Percentiles rank a stretch among this genome's conserved stretches.
Conservation (phyloP, 1,140 invertebrate species). For the Galendromus occidentalis region DNA sequence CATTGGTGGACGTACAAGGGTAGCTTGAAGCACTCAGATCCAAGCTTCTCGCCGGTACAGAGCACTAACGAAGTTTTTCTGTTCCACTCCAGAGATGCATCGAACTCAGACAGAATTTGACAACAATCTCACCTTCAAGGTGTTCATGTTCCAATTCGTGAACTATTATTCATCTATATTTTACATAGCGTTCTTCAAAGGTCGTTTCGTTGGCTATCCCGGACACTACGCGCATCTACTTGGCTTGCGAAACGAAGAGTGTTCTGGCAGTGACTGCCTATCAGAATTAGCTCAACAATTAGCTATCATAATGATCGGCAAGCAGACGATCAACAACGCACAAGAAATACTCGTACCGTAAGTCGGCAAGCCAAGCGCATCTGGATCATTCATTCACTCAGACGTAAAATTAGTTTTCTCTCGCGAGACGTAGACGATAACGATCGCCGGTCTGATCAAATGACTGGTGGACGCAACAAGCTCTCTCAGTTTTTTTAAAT, state of each 20-base stretch:
- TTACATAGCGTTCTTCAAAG: conserved; percentile 67
- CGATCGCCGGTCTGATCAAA: too few relatives aligned
- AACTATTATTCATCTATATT: conserved; percentile 69
- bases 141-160: conserved; percentile 67
- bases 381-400: too few relatives aligned
- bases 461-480: too few relatives aligned
- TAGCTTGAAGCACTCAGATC: too few relatives aligned
- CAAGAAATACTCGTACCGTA: conserved; percentile 50
- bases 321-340: conserved; percentile 57
- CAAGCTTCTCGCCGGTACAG: too few relatives aligned
- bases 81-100: conserved; percentile 45
- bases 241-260: conserved; percentile 49
- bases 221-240: conserved; percentile 49
- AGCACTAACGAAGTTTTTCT: background rate
- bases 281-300: conserved; percentile 61
- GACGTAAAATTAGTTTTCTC: background rate
- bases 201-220: conserved; percentile 50
- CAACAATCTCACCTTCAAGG: conserved; percentile 59
- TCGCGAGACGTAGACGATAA: too few relatives aligned
- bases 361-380: conserved; percentile 21
- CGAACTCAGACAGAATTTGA: conserved; percentile 65
- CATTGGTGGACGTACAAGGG: too few relatives aligned
- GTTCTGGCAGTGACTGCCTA: conserved; percentile 55
- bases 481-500: too few relatives aligned
- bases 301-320: conserved; percentile 62